Base-by-base conservation (phyloP, 2,888 invertebrate species). In the Trichogramma evanescens region DNA sequence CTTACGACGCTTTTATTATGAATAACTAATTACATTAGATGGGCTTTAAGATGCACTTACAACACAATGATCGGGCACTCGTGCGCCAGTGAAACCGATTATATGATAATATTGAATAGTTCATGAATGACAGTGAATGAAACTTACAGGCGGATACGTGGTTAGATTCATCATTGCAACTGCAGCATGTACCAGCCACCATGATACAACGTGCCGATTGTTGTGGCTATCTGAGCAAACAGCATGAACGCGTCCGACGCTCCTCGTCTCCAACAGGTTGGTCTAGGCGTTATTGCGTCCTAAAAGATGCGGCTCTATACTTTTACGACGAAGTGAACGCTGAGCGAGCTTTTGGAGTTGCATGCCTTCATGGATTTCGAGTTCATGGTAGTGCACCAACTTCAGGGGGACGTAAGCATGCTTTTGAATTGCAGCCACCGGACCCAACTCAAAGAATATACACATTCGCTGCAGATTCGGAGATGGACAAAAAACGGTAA, bases 241-340 rank as follows among this genome's bases (percentile, higher is more conserved):
- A 95, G 66, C 76, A 77, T 56, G 76, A 78, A 55, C 74, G 75
- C 50, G 76, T 78, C 42, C 68, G 73, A 5, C 74, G 73, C 59
- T 89, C 89, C 55, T 89, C 87, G 62, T 88, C 89, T 70, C 90
- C 92, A 83, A 89, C 91, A 73, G 89, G 91, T 26, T 96, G 95
- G 95, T 89, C 89, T 63, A 87, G 91, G 72, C 84, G 94, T 56
- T 96, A 94, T 80, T 95, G 95, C 81, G 91, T 97, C 44, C 83
- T 96, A 51, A 96, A 95, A 78, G 95, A 95, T 77, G 96, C 95
- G 50, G 94, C 94, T 69, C 83, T 96, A 39, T 96, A 94, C 80
- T 94, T 95, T 79, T 96, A 94, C 80, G 89, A 88, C 68, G 93
- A 94, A 75, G 89, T 88, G 4, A 90, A 88, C 74, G 89, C 94